Evolutionary conservation across 2,113 vertebrate genomes (phyloP).

Genomic region (Rynchops niger): DNA sequence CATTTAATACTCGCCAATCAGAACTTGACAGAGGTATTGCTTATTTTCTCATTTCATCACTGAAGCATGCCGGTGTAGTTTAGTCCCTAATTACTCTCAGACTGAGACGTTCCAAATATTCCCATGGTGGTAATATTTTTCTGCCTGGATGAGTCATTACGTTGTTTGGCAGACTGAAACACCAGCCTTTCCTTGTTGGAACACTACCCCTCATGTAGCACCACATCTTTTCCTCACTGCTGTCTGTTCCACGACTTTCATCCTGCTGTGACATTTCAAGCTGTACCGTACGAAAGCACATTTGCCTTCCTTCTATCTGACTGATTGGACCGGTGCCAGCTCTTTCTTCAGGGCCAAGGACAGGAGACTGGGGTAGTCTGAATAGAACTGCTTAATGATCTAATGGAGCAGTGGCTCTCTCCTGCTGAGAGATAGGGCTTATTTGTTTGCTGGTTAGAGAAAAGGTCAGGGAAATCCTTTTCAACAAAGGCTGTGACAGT

Average conservation of each 20-base stretch:
- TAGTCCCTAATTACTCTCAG: conserved; percentile 96
- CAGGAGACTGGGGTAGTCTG: conserved; percentile 76
- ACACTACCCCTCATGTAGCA: conserved; percentile 77
- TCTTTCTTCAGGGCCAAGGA: conserved; percentile 83
- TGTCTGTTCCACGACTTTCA: conserved; percentile 75
- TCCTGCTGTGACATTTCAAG: conserved; percentile 78
- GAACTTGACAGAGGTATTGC: conserved; percentile 83
- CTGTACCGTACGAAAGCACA: conserved; percentile 70
- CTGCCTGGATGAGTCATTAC: conserved; percentile 91
- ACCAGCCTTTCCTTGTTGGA: conserved; percentile 83
- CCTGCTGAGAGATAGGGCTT: conserved; percentile 78
- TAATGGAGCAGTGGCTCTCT: conserved; percentile 78
- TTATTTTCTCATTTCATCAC: conserved; percentile 84
- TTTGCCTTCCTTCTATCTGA: conserved; percentile 75
- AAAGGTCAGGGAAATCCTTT: conserved; percentile 83
- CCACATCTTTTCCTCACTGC: conserved; percentile 71
- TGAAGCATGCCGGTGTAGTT: conserved; percentile 90
- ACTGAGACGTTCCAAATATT: conserved; percentile 86
- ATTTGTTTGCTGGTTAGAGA: conserved; percentile 80
- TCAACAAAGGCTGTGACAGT: conserved; percentile 76
- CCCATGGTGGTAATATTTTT: conserved; percentile 94
- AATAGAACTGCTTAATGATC: conserved; percentile 80
- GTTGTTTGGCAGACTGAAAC: conserved; percentile 90
- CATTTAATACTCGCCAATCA: conserved; percentile 79
- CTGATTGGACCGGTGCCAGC: conserved; percentile 80